These are phyloP conservation scores for Lepidurus packardi DNA, from an alignment of 1,140 invertebrate genomes.

Conservation along the genomic window DNA sequence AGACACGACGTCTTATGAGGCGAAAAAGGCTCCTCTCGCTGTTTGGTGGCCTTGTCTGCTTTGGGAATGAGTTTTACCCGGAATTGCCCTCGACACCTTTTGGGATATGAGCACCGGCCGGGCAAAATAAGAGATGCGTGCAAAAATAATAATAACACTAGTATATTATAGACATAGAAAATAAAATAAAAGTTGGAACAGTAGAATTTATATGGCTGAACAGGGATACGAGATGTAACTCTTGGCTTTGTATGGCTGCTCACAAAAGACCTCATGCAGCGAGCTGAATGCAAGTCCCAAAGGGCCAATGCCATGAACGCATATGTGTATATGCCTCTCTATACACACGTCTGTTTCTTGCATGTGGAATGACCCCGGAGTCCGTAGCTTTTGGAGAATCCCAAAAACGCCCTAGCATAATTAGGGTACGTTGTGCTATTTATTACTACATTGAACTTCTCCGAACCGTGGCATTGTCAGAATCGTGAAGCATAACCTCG, in stretches of 20 bases:
- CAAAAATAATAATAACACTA: too few relatives aligned
- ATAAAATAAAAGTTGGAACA: not conserved
- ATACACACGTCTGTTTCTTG: not conserved
- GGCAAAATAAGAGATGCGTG: too few relatives aligned
- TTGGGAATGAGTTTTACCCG: not conserved
- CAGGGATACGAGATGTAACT: not conserved
- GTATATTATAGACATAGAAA: not conserved
- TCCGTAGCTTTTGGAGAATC: slow-evolving; percentile 14
- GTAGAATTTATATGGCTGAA: not conserved
- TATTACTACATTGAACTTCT: not conserved
- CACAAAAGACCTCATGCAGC: slow-evolving; percentile 4
- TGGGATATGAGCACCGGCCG: not conserved
- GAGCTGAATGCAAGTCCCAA: slow-evolving; percentile 9
- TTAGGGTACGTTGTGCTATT: not conserved
- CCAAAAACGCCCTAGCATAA: slow-evolving; percentile 1
- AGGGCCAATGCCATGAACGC: slow-evolving; percentile 9
- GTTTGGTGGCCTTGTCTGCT: not conserved
- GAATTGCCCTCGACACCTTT: not conserved
- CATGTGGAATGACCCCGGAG: not conserved
- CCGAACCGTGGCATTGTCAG: not conserved
- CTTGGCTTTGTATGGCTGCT: not conserved
- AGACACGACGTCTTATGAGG: not conserved
- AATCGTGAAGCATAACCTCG: not conserved
- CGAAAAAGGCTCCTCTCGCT: not conserved
- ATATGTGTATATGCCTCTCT: not conserved